phyloP scores from a whole-genome alignment of 2,113 vertebrate species.

The human region DNA sequence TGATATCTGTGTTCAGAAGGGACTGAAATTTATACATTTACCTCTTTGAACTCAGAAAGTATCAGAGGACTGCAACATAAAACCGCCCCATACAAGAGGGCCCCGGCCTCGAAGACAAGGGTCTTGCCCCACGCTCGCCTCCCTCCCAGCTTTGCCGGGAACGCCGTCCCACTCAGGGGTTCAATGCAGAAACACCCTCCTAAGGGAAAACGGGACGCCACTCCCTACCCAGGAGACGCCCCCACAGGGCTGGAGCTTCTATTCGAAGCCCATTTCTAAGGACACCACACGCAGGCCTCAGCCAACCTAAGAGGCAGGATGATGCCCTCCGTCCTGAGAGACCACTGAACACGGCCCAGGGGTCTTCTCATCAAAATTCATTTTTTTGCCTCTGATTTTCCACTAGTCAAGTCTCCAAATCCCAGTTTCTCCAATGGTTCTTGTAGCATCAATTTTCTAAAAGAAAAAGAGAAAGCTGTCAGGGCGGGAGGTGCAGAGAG shows the following conservation, averaged over 20 bases:
- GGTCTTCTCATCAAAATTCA: slow-evolving; percentile 68
- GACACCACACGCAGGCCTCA: background rate
- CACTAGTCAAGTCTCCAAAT: slow-evolving; percentile 89
- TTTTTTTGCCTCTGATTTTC: slow-evolving; percentile 74
- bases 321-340: background rate
- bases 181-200: background rate
- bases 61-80: fast-evolving
- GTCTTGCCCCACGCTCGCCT: background rate
- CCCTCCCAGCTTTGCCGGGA: fast-evolving
- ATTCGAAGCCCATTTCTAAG: too few relatives aligned
- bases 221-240: fast-evolving
- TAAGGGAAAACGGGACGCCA: background rate
- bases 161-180: fast-evolving
- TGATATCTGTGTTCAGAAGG: fast-evolving
- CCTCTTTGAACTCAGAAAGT: fast-evolving
- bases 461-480: slow-evolving; percentile 26
- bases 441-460: slow-evolving; percentile 94
- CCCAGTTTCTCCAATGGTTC: slow-evolving; percentile 95
- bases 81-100: fast-evolving
- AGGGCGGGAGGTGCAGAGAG: background rate
- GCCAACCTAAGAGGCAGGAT: background rate
- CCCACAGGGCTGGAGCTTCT: too few relatives aligned
- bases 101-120: fast-evolving
- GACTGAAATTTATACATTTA: too few relatives aligned
- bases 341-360: background rate